Percentiles rank a stretch among this genome's conserved stretches.
phyloP scores from a whole-genome alignment of 2,113 vertebrate species.

The Capra hircus region DNA sequence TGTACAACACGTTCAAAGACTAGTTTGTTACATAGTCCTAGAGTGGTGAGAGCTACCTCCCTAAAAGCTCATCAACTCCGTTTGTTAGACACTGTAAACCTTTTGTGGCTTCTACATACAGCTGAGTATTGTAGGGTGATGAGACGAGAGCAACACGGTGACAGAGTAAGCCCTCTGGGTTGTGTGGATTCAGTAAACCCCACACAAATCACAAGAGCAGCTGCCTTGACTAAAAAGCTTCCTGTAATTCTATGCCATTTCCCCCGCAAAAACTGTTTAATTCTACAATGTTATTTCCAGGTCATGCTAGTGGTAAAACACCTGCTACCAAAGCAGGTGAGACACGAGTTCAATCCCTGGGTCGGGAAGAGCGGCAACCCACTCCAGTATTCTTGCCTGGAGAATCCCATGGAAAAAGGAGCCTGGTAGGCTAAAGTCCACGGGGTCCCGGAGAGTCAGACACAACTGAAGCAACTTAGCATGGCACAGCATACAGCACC shows the following conservation, averaged over 20 bases:
- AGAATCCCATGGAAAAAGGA: background rate
- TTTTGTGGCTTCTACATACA: conserved; percentile 9
- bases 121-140: background rate
- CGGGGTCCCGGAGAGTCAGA: background rate
- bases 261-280: background rate
- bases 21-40: background rate
- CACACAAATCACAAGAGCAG: background rate
- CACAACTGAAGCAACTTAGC: background rate
- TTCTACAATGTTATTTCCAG: background rate
- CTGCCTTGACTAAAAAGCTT: background rate
- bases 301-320: background rate
- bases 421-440: background rate
- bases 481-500: background rate
- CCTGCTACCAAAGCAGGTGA: background rate
- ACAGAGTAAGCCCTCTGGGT: background rate
- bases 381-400: background rate
- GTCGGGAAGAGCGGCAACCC: background rate
- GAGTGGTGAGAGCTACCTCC: background rate
- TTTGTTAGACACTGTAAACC: conserved; percentile 13
- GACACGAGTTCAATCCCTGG: background rate
- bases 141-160: background rate
- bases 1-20: background rate
- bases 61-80: conserved; percentile 24
- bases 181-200: background rate
- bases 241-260: background rate